Conservation (phyloP, 1,140 invertebrate genomes). For the Stenopsyche tienmushanensis region DNA sequence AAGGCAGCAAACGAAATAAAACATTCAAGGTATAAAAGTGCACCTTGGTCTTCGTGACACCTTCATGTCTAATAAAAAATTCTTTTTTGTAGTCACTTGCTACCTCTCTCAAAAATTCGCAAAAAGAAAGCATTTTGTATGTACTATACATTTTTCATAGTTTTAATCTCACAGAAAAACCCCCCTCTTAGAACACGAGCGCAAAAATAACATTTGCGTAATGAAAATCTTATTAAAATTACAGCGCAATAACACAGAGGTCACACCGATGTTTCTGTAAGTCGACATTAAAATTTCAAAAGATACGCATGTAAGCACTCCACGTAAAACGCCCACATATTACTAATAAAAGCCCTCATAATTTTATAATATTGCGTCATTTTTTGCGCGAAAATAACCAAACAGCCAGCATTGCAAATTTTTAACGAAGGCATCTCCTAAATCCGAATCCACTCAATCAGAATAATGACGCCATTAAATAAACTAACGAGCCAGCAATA, state of each 20-base stretch:
- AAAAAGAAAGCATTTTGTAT: not conserved
- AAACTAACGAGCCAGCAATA: no score
- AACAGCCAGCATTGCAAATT: not conserved
- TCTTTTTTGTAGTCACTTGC: constrained; percentile 7
- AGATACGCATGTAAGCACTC: not conserved
- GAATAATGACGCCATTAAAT: no score
- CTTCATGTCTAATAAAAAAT: constrained; percentile 18
- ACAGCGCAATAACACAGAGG: not conserved
- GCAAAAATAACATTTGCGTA: no score
- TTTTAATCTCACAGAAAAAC: no score
- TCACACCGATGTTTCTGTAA: not conserved
- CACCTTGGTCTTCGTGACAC: not conserved
- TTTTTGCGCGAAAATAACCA: not conserved
- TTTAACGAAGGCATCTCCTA: not conserved
- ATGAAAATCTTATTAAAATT: no score
- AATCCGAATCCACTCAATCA: not conserved
- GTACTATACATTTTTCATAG: not conserved
- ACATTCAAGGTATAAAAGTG: not conserved
- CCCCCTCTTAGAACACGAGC: no score
- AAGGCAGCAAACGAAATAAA: constrained; percentile 1
- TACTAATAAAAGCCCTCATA: no score
- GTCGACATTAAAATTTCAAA: not conserved
- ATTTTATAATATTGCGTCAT: not conserved
- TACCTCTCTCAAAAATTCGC: not conserved
- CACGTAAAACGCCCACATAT: no score